Base-by-base conservation (phyloP, 2,113 vertebrate species). In the Promerops cafer region DNA sequence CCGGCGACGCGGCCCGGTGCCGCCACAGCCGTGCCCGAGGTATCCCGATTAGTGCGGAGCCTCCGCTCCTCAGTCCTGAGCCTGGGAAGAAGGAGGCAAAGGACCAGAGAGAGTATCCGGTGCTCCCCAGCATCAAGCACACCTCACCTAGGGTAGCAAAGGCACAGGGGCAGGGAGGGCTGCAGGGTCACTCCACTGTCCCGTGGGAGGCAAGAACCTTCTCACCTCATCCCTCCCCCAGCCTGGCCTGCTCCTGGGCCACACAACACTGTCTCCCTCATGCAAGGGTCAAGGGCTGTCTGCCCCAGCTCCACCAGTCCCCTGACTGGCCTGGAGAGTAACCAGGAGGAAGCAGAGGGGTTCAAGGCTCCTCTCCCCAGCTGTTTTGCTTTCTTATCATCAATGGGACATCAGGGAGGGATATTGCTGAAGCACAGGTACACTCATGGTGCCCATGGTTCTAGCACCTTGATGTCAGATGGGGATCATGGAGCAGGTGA, bases 261-360 rank as follows among this genome's bases (percentile, higher is more conserved):
- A 49, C 27, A 33, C 3, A 10, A 9, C 2, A 6, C 44, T 11
- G 8, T 75, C 37, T 69, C 22, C 22, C 19, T 47, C 1, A 0
- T 27, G 31, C 16, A 21, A 2, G 1, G 24, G 30, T 18, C 42
- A 47, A 40, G 20, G 45, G 31, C 50, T 78, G 35, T 35, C 69
- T 54, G 39, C 6, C 22, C n/a, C 40, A 57, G n/a, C n/a, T 72
- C 44, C 2, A 3, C 31, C 53, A 56, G 33, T 39, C 22, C 28
- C 40, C 37, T 68, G n/a, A 26, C 40, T 40, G 39, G 22, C 52
- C 60, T 44, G 42, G 16, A 90, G 44, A 68, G 26, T 45, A 84
- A 59, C 13, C 33, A 63, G 37, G 35, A 45, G 42, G 35, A 91
- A 94, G 30, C 35, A 44, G 56, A 65, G 24, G 27, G 39, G 30